A percentile compares a stretch with the other conserved stretches of the same genome.
These are phyloP conservation scores for Bergia puertoricense DNA, from an alignment of 92 coral and sea anemone genomes.

Conservation along the genomic window DNA sequence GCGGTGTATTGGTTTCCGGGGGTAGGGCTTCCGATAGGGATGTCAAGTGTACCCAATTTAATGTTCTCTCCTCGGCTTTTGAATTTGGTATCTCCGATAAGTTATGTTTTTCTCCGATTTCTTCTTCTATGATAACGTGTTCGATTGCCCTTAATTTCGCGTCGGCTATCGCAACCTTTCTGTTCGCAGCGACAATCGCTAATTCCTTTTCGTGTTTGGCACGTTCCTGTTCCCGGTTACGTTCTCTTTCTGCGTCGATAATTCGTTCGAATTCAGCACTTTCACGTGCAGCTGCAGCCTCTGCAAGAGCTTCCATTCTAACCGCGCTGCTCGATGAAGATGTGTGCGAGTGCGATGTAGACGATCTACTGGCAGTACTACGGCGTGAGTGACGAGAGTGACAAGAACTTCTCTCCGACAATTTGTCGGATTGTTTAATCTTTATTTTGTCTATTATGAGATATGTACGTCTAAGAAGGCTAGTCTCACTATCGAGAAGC, in stretches of 20 bases:
- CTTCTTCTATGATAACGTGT: constrained; percentile 41
- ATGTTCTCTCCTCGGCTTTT: constrained; percentile 46
- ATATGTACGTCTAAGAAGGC: constrained; percentile 28
- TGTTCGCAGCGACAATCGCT: constrained; percentile 52
- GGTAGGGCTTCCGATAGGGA: constrained; percentile 28
- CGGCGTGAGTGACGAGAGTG: constrained; percentile 28
- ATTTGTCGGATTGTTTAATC: constrained; percentile 47
- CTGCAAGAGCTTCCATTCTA: constrained; percentile 49
- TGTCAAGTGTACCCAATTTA: constrained; percentile 34
- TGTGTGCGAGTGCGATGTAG: constrained; percentile 24
- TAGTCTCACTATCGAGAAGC: constrained; percentile 31
- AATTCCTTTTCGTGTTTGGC: constrained; percentile 51
- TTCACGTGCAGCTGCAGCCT: constrained; percentile 65
- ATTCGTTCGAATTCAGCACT: constrained; percentile 52
- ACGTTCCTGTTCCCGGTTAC: constrained; percentile 43
- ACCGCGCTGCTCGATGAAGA: constrained; percentile 39
- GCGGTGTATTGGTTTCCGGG: constrained; percentile 12
- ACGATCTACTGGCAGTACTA: constrained; percentile 23
- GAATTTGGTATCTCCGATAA: constrained; percentile 34
- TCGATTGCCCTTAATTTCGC: constrained; percentile 64
- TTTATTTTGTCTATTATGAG: constrained; percentile 43
- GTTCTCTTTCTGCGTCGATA: constrained; percentile 45
- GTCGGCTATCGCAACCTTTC: constrained; percentile 57
- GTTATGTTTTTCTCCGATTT: not conserved
- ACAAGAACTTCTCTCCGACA: constrained; percentile 10